These are phyloP conservation scores for Leuciscus idus DNA, from an alignment of 2,113 vertebrate species.

Conservation along the genomic window DNA sequence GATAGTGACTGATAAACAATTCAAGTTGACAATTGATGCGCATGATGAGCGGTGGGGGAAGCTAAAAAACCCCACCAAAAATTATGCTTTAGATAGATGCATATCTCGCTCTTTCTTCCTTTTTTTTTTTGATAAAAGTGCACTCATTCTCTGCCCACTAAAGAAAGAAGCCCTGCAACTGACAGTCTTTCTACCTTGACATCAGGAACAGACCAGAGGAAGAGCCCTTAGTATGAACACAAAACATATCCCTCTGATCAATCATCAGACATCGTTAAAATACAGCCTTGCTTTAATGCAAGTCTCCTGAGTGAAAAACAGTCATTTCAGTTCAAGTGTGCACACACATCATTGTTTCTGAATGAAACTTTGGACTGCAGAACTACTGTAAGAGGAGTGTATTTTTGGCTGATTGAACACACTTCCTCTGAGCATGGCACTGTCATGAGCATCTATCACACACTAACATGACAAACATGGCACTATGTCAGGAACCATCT, in stretches of 20 bases:
- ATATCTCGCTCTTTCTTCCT: not conserved
- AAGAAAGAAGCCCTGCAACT: not conserved
- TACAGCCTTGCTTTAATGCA: slow-evolving; percentile 46
- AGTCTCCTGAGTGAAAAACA: slow-evolving; percentile 54
- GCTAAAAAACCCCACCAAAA: not conserved
- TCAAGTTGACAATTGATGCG: not conserved
- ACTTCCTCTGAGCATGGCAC: slow-evolving; percentile 1
- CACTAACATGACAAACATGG: slow-evolving; percentile 3
- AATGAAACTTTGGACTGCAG: slow-evolving; percentile 3
- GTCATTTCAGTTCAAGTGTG: slow-evolving; percentile 1
- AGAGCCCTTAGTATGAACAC: slow-evolving; percentile 27
- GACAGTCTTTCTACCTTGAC: not conserved
- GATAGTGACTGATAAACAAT: not conserved
- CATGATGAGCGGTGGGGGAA: not conserved
- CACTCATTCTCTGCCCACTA: not conserved
- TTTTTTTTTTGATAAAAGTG: not conserved
- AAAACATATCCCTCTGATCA: slow-evolving; percentile 19
- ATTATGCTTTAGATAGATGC: not conserved
- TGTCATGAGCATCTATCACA: not conserved
- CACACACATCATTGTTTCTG: not conserved
- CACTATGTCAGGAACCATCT: not conserved
- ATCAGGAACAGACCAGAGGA: not conserved
- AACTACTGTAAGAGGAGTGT: not conserved
- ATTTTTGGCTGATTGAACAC: slow-evolving; percentile 20
- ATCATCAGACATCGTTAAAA: slow-evolving; percentile 22